These are phyloP conservation scores for Holocentrus rufus DNA, from an alignment of 2,797 vertebrate species.

Conservation along the genomic window DNA sequence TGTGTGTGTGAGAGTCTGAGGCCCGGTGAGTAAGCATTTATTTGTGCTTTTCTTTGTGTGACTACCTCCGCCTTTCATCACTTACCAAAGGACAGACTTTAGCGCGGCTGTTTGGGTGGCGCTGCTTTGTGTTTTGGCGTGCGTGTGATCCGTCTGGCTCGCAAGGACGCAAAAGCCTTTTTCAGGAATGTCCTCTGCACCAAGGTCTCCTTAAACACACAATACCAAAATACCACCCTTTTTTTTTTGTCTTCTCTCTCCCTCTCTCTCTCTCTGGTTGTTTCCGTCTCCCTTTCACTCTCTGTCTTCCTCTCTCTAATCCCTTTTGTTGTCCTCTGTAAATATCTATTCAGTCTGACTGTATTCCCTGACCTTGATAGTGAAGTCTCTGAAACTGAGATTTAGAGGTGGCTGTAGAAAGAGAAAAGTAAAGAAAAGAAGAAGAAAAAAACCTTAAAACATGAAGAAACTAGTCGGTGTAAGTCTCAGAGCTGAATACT, in stretches of 20 bases:
- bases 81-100: constrained; percentile 57
- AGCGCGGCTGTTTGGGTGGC: constrained; percentile 37
- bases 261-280: constrained; percentile 26
- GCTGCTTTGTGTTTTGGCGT: constrained; percentile 58
- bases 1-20: constrained; percentile 19
- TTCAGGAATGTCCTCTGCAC: constrained; percentile 25
- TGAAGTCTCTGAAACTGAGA: constrained; percentile 50
- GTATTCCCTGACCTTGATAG: constrained; percentile 59
- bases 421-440: constrained; percentile 23
- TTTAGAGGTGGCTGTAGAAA: constrained; percentile 49
- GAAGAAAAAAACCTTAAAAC: not conserved
- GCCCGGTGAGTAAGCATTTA: constrained; percentile 46
- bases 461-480: no score
- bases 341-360: constrained; percentile 54
- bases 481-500: constrained; percentile 23
- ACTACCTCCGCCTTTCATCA: constrained; percentile 52
- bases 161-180: constrained; percentile 42
- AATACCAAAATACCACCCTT: constrained; percentile 22
- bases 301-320: constrained; percentile 1
- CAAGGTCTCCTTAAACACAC: constrained; percentile 47
- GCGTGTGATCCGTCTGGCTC: constrained; percentile 60
- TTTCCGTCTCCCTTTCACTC: not conserved
- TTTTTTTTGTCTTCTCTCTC: not conserved
- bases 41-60: constrained; percentile 54
- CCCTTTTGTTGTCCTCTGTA: constrained; percentile 58